phyloP scores from a whole-genome alignment of 2,797 vertebrate species.

The Antrozous pallidus region DNA sequence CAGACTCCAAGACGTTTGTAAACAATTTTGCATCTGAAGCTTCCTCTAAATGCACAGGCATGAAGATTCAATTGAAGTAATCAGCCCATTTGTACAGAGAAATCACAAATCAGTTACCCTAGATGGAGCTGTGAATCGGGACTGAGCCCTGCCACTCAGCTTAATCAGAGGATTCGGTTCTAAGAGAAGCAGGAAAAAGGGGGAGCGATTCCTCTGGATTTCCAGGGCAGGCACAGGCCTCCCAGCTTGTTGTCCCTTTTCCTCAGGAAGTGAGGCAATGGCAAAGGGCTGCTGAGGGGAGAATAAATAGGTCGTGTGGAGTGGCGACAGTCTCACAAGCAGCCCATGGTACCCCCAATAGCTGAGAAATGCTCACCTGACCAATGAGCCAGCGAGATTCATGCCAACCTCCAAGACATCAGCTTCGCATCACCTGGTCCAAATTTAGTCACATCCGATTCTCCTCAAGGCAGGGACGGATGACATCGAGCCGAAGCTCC shows the following conservation, averaged over 20 bases:
- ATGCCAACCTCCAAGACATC: background rate
- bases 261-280: background rate
- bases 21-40: slow-evolving; percentile 63
- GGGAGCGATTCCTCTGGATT: background rate
- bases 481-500: background rate
- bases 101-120: background rate
- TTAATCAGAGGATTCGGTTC: background rate
- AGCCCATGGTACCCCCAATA: background rate
- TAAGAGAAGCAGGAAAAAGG: slow-evolving; percentile 27
- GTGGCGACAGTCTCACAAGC: background rate
- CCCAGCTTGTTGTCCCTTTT: background rate
- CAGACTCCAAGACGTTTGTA: slow-evolving; percentile 47
- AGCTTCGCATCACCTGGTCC: background rate
- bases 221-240: background rate
- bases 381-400: background rate
- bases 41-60: slow-evolving; percentile 32
- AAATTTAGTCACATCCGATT: background rate
- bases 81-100: slow-evolving; percentile 33
- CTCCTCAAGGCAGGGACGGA: background rate
- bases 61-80: slow-evolving; percentile 44
- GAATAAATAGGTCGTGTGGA: background rate
- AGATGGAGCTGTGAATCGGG: background rate
- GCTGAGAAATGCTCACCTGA: background rate
- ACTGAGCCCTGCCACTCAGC: background rate
- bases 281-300: background rate